Conservation (phyloP, 1,140 invertebrate genomes). For the Drosophila lowei region DNA sequence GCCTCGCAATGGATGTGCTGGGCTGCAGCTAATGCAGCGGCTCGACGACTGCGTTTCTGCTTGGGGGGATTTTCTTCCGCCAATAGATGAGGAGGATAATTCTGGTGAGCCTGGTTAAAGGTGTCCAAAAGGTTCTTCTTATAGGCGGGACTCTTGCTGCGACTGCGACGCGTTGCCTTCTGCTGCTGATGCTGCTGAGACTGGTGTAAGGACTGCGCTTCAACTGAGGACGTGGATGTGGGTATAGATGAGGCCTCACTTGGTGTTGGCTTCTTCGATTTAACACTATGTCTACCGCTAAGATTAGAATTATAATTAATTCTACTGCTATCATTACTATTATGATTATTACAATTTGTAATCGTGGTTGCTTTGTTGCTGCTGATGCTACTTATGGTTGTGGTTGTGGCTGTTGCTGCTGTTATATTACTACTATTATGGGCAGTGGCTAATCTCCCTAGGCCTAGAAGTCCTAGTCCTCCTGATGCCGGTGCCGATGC, state of each 20-base stretch:
- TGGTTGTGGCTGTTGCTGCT: constrained; percentile 34
- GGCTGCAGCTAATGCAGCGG: constrained; percentile 59
- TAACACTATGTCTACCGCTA: constrained; percentile 71
- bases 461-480: too few relatives aligned
- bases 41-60: constrained; percentile 65
- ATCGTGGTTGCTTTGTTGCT: constrained; percentile 69
- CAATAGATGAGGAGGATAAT: not conserved
- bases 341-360: constrained; percentile 81
- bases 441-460: constrained; percentile 52
- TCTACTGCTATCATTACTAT: constrained; percentile 74
- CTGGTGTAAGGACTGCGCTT: constrained; percentile 9
- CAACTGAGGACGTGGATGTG: constrained; percentile 31
- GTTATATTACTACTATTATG: constrained; percentile 53
- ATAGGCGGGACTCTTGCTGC: constrained; percentile 65
- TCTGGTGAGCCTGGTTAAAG: constrained; percentile 56
- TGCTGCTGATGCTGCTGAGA: constrained; percentile 45
- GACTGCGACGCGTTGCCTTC: constrained; percentile 53
- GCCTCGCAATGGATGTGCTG: constrained; percentile 65
- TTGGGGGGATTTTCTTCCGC: constrained; percentile 6
- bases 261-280: constrained; percentile 59
- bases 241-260: constrained; percentile 48
- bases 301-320: constrained; percentile 68
- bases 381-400: constrained; percentile 16
- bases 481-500: constrained; percentile 23
- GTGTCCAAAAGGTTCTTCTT: constrained; percentile 79